Percentiles rank a stretch among this genome's conserved stretches.
Conservation (phyloP, 2,797 vertebrate species). For the Rhinoraja longicauda region DNA sequence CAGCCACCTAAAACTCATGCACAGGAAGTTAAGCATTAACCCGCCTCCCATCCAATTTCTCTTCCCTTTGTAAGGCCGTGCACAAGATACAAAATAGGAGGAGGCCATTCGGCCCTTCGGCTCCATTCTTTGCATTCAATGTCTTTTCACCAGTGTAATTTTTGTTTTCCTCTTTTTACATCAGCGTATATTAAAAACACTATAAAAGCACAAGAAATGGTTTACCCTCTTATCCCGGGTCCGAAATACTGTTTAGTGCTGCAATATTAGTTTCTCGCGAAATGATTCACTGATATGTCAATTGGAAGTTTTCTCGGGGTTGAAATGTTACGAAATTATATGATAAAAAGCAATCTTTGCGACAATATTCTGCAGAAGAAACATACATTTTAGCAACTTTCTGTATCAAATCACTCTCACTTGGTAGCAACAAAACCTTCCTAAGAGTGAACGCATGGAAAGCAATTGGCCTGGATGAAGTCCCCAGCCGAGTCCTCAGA, state of each 20-base stretch:
- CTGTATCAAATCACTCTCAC: neutral
- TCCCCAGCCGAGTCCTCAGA: too few relatives aligned
- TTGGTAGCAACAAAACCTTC: neutral
- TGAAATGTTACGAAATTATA: neutral
- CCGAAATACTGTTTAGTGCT: neutral
- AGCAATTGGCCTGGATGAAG: too few relatives aligned
- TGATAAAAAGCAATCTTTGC: neutral
- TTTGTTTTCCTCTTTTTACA: neutral
- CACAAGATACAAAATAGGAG: too few relatives aligned
- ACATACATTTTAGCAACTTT: neutral
- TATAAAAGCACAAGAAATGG: neutral
- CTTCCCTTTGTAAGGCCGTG: neutral
- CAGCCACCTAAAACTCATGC: neutral
- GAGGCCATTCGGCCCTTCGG: too few relatives aligned
- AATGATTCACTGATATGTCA: neutral
- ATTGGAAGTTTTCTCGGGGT: neutral
- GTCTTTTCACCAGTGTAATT: neutral
- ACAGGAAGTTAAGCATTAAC: neutral
- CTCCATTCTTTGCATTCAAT: neutral
- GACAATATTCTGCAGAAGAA: neutral
- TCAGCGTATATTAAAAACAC: neutral
- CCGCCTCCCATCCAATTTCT: neutral
- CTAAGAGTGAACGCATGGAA: too few relatives aligned
- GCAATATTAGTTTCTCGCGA: neutral
- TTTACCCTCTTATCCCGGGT: neutral